A percentile compares a stretch with the other conserved stretches of the same genome.
These are phyloP conservation scores for Oceanodroma leucorhoa DNA, from an alignment of 2,797 vertebrate genomes.

Conservation along the genomic window DNA sequence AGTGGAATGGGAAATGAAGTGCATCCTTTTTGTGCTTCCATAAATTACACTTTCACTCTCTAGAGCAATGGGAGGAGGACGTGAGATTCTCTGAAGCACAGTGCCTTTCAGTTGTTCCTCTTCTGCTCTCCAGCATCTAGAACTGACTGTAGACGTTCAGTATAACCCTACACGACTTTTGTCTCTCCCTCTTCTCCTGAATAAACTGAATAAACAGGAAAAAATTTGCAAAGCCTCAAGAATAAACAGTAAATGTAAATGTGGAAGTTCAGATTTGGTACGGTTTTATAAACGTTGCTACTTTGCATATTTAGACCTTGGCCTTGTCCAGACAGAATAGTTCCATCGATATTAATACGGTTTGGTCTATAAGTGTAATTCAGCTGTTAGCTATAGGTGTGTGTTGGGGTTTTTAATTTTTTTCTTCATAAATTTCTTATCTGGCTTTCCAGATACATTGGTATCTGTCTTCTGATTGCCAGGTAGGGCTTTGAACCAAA, in stretches of 20 bases:
- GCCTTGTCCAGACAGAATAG: background rate
- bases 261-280: background rate
- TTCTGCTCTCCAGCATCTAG: background rate
- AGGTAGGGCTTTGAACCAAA: background rate
- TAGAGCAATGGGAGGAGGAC: background rate
- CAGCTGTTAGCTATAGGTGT: background rate
- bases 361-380: background rate
- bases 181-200: background rate
- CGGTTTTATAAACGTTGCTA: background rate
- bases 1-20: background rate
- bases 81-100: background rate
- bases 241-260: background rate
- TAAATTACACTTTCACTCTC: background rate
- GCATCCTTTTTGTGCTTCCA: background rate
- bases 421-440: background rate
- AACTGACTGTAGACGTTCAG: background rate
- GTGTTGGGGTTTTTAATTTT: fast-evolving
- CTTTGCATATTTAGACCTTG: background rate
- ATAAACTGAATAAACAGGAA: background rate
- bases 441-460: background rate
- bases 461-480: background rate
- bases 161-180: background rate
- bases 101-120: background rate
- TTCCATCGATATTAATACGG: background rate
- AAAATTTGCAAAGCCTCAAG: background rate